Evolutionary conservation across 1,140 invertebrate species (phyloP), one percentile per base, ranked within the genome.

Genomic region (Solenopsis invicta): DNA sequence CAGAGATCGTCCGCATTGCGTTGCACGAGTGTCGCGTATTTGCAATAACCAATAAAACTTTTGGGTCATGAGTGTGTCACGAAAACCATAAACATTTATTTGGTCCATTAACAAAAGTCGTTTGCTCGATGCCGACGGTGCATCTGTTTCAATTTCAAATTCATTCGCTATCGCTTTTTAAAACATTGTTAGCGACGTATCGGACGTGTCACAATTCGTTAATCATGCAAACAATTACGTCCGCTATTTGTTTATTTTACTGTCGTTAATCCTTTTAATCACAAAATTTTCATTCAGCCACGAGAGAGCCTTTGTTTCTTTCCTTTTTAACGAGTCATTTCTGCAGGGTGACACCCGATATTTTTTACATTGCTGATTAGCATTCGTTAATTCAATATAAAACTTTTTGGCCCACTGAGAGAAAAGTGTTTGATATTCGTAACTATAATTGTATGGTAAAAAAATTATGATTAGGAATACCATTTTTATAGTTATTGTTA

Each of bases 191-290:
- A 13, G 48, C 6, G n/a, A 59, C 48, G 59, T 59, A 56, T 59
- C 48, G 37, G 12, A 34, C 21, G 16, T 16, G 3, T 72, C 4
- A 37, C 77, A 29, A 66, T 13, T 18, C 34, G 34, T 81, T 71
- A 56, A 71, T 69, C 56, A 45, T 52, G 66, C 41, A 41, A 82
- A 13, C 18, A 48, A 82, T 82, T 82, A 61, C 5, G 8, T 2
- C 37, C 24, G 1, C 10, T 45, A 24, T 59, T 69, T 74, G 12
- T 41, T 41, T 18, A 8, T 59, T 48, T 74, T 21, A 21, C 52
- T 6, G 45, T 18, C 18, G 54, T 81, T 71, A 56, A 59, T 72
- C 13, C 10, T n/a, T 72, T 48, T 52, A n/a, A 8, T n/a, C 13
- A 18, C 41, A 0, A 8, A 34, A 5, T 9, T 16, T 5, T 54